Base-by-base conservation (phyloP, 2,888 invertebrate genomes). In the Xanthia togata region DNA sequence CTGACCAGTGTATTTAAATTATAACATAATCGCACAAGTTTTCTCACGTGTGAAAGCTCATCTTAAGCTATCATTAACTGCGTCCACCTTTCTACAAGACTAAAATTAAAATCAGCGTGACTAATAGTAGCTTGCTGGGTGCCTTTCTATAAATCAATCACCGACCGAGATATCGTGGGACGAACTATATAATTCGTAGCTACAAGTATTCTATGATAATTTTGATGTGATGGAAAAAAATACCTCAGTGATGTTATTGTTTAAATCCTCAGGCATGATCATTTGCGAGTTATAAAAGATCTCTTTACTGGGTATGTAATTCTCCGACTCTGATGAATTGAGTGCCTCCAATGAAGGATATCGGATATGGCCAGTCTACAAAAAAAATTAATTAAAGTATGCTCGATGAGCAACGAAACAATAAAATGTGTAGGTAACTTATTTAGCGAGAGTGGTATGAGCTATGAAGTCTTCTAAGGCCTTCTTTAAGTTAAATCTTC, bases 51-150 rank as follows among this genome's bases (percentile, higher is more conserved):
- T 77, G 85, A 83, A 84, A 83, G 85, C 76, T 60, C 44, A 76
- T 62, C 63, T 44, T 53, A 70, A 50, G 64, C 67, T 83, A 73
- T 73, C 73, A 81, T 77, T 71, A 83, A 62, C 60, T 44, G 57
- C 38, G 64, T 69, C 41, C 65, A 77, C 73, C 82, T 85, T 84
- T 81, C 77, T 77, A 81, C 20, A 65, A n/a, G 9, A 72, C 31
- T 65, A 70, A 81, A 81, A 78, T 78, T 78, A 81, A 81, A 74
- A 85, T 59, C 77, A 72, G 47, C 85, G 57, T 76, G 68, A 81
- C 63, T 82, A 23, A 73, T 67, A 53, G 6, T 60, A 59, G 35
- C 41, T 38, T 20, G 31, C 41, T 38, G 14, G 31, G n/a, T 50
- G 60, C 68, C 71, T 82, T 84, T 83, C 81, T 69, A 71, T 68